phyloP scores from a whole-genome alignment of 2,797 vertebrate genomes.

The Pseudochirops cupreus region DNA sequence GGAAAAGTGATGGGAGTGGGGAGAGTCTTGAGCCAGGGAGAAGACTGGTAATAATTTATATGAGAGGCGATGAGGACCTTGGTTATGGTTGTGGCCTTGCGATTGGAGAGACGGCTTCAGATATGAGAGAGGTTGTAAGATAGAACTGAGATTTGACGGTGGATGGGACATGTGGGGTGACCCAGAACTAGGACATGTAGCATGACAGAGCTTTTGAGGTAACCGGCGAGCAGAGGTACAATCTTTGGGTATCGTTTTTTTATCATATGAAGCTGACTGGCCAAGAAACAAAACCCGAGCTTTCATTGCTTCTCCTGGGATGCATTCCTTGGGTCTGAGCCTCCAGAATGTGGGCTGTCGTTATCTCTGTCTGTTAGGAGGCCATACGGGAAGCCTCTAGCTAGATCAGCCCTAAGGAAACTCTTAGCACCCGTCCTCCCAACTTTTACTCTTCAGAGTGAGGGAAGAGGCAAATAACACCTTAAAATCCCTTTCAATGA shows the following conservation, averaged over 20 bases:
- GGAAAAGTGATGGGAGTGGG: no score
- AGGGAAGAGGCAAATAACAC: not conserved
- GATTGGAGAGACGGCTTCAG: no score
- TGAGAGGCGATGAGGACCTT: no score
- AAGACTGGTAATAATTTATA: no score
- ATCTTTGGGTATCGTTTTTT: not conserved
- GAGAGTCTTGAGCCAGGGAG: no score
- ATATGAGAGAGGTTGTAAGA: no score
- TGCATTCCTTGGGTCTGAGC: not conserved
- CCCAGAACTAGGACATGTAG: no score
- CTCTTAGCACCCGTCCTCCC: not conserved
- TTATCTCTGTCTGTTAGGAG: not conserved
- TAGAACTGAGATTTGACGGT: no score
- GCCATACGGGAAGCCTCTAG: not conserved
- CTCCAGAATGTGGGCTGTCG: not conserved
- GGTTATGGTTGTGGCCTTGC: no score
- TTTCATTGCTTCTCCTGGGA: not conserved
- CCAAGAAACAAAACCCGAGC: not conserved
- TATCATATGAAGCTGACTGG: not conserved
- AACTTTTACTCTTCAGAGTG: not conserved
- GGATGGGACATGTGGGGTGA: no score
- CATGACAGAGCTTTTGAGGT: not conserved
- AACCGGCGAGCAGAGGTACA: not conserved
- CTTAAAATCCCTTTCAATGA: not conserved
- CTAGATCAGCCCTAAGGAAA: not conserved